Base-by-base conservation (phyloP, 2,113 vertebrate genomes). In the Microcebus lehilahytsara region DNA sequence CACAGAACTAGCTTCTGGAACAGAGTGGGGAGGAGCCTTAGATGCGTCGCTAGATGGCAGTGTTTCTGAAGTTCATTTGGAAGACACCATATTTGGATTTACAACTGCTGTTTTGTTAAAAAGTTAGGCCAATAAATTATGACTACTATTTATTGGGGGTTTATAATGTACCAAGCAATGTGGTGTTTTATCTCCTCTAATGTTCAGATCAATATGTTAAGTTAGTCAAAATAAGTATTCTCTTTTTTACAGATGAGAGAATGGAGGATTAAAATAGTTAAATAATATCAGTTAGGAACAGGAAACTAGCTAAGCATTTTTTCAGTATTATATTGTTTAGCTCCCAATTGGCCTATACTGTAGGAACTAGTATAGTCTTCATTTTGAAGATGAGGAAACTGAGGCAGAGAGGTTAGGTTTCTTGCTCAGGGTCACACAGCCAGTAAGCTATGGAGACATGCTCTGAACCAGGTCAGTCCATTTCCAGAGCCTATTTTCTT, bases 11-110 rank as follows among this genome's bases (percentile, higher is more conserved):
- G 34, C 80, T 75, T 51, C 49, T 60, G 2, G 37, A 85, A 25
- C 0, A 40, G 56, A 23, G 42, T 42, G 5, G 5, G 56, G 12
- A 16, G 9, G 20, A 77, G 22, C 10, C 62, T 30, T 2, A 32
- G 53, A 74, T 17, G 22, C 23, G 66, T n/a, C 77, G 3, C 97
- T 85, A 97, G 97, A 81, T 85, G 97, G 95, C 96, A 95, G 95
- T 92, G 77, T 96, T 75, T 84, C 93, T 81, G 93, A 95, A 79
- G 80, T 69, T 60, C 80, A 25, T 40, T 64, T 17, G 9, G 66
- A 51, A 85, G 72, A 60, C 37, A 34, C 20, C 20, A 0, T 14
- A 27, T n/a, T 46, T 83, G 42, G 5, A 16, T 49, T 51, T 56
- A 34, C 0, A 13, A 34, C 14, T 40, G 79, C 74, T 60, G 11